These are phyloP conservation scores for Eueremaeus valkanovi DNA, from an alignment of 2,888 invertebrate species.

Conservation along the genomic window DNA sequence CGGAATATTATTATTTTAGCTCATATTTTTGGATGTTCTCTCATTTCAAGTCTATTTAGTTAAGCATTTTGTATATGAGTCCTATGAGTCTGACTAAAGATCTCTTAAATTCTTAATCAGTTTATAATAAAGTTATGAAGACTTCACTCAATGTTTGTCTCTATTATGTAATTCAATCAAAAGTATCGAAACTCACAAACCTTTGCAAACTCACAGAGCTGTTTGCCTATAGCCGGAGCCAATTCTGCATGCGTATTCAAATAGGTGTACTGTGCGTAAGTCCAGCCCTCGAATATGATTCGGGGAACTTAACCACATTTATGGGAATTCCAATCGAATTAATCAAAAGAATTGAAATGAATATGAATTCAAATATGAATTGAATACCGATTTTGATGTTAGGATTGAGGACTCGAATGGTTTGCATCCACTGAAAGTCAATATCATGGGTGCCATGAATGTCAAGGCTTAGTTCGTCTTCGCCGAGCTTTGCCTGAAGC, in stretches of 20 bases:
- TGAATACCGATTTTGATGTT: constrained; percentile 52
- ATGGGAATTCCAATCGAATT: constrained; percentile 17
- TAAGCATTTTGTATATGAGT: too few relatives aligned
- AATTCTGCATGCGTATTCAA: constrained; percentile 57
- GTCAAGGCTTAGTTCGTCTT: constrained; percentile 36
- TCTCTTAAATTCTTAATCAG: too few relatives aligned
- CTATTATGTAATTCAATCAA: neutral
- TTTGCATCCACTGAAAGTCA: constrained; percentile 74
- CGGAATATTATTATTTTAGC: too few relatives aligned
- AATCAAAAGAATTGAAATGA: too few relatives aligned
- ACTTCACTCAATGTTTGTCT: too few relatives aligned
- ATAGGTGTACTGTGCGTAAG: constrained; percentile 65
- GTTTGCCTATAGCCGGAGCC: constrained; percentile 60
- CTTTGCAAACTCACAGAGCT: constrained; percentile 62
- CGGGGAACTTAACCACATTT: constrained; percentile 68
- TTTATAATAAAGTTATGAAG: too few relatives aligned
- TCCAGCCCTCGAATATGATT: constrained; percentile 83
- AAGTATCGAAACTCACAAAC: constrained; percentile 49
- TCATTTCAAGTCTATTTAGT: too few relatives aligned
- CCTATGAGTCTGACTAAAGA: too few relatives aligned
- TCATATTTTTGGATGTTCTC: too few relatives aligned
- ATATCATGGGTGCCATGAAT: constrained; percentile 64
- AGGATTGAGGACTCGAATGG: constrained; percentile 60
- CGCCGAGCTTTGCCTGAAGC: constrained; percentile 72
- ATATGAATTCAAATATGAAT: constrained; percentile 36